A percentile compares a stretch with the other conserved stretches of the same genome.
Conservation (phyloP, 2,113 vertebrate genomes). For the Aptenodytes forsteri region DNA sequence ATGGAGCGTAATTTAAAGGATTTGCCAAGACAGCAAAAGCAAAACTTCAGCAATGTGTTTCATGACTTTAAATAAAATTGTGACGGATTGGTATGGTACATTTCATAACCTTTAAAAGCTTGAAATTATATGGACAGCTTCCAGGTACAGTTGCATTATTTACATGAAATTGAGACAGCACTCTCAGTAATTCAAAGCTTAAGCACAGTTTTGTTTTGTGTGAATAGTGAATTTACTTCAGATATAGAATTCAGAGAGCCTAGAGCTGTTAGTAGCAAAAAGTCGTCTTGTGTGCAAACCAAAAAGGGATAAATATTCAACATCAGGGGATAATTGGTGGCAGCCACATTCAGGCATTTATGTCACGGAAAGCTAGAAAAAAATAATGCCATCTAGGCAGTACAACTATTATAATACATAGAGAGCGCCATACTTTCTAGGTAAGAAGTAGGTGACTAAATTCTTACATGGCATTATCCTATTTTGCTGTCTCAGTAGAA, state of each 20-base stretch:
- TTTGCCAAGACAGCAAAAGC: constrained; percentile 57
- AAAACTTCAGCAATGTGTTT: constrained; percentile 35
- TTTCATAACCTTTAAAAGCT: constrained; percentile 58
- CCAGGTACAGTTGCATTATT: constrained; percentile 48
- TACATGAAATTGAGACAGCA: constrained; percentile 30
- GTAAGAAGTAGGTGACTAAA: neutral
- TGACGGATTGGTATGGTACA: constrained; percentile 46
- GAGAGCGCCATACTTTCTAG: neutral
- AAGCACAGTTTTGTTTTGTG: constrained; percentile 29
- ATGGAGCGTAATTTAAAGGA: constrained; percentile 44
- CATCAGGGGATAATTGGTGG: neutral
- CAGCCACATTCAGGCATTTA: neutral
- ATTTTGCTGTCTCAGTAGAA: neutral
- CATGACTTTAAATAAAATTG: constrained; percentile 56
- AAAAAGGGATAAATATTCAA: neutral
- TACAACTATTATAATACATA: neutral
- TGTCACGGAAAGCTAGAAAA: neutral
- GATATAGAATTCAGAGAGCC: neutral
- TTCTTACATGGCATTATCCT: neutral
- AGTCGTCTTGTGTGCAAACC: neutral
- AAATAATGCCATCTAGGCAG: neutral
- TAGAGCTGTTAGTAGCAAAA: neutral
- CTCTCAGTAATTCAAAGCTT: constrained; percentile 14
- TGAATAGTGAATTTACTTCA: neutral
- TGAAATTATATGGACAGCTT: constrained; percentile 51